Conservation (phyloP, 2,113 vertebrate genomes). For the Pteropus alecto region DNA sequence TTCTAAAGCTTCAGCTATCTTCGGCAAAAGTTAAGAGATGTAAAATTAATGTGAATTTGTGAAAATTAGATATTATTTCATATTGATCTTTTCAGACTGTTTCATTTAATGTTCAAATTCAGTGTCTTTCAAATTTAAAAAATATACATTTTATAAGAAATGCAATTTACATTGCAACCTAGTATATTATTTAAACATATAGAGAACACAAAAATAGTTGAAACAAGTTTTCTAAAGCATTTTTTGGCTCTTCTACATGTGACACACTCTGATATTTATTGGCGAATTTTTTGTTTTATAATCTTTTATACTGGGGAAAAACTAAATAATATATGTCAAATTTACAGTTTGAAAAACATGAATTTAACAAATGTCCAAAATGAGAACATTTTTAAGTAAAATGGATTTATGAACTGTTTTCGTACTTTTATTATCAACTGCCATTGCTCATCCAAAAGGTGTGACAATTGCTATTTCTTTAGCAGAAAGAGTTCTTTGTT, state of each 20-base stretch:
- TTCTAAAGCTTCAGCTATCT: background rate
- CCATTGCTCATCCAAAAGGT: background rate
- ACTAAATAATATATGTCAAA: background rate
- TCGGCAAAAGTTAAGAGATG: background rate
- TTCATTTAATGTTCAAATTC: conserved; percentile 31
- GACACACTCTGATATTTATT: background rate
- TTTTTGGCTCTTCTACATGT: background rate
- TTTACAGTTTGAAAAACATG: background rate
- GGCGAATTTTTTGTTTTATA: background rate
- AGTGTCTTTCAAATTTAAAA: background rate
- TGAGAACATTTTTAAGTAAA: background rate
- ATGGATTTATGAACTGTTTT: background rate
- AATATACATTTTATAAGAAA: background rate
- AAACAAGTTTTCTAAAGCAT: background rate
- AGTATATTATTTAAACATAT: background rate
- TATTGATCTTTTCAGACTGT: conserved; percentile 6
- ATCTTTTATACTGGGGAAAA: background rate
- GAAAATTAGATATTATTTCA: conserved; percentile 30
- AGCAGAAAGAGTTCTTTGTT: background rate
- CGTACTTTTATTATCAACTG: background rate
- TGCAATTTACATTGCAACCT: background rate
- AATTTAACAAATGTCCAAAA: conserved; percentile 25
- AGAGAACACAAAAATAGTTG: background rate
- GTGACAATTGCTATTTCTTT: background rate
- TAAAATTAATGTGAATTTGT: conserved; percentile 4